phyloP scores from a whole-genome alignment of 2,888 invertebrate species.

The Gisinianus flammeolus region DNA sequence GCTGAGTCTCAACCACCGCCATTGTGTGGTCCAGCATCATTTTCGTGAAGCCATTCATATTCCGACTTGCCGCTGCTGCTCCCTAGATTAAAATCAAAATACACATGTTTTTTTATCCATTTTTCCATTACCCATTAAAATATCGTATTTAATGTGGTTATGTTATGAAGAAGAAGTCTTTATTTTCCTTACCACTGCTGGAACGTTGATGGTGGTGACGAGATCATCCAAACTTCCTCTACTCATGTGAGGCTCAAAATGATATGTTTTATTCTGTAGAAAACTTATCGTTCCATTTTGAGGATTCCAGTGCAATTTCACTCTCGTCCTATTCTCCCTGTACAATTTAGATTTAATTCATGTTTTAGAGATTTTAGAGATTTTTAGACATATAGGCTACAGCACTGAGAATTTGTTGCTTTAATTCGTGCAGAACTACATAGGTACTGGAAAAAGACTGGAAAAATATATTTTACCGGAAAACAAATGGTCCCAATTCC shows the following conservation, averaged over 20 bases:
- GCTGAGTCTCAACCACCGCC: slow-evolving; percentile 37
- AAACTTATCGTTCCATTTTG: slow-evolving; percentile 76
- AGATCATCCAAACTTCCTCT: slow-evolving; percentile 72
- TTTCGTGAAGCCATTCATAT: slow-evolving; percentile 63
- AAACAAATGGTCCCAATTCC: slow-evolving; percentile 74
- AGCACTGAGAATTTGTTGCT: too few species aligned
- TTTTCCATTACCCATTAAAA: too few species aligned
- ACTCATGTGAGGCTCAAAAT: slow-evolving; percentile 74
- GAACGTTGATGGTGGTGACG: slow-evolving; percentile 78
- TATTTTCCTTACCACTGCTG: slow-evolving; percentile 72
- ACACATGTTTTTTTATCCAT: too few species aligned
- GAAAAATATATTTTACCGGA: slow-evolving; percentile 64
- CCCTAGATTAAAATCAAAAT: too few species aligned
- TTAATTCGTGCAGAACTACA: too few species aligned
- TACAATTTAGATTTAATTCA: not conserved
- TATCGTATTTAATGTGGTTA: too few species aligned
- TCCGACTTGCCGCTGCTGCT: slow-evolving; percentile 68
- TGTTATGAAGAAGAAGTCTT: too few species aligned
- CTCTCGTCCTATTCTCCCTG: slow-evolving; percentile 15
- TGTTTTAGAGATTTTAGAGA: not conserved
- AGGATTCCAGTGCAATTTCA: slow-evolving; percentile 66
- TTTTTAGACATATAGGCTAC: too few species aligned
- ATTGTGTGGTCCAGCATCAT: slow-evolving; percentile 68
- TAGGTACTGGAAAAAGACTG: too few species aligned
- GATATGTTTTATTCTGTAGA: slow-evolving; percentile 76